Evolutionary conservation across 2,113 vertebrate genomes (phyloP), one percentile per base, ranked within the genome.

Genomic region (Phrynosoma blainvillii): DNA sequence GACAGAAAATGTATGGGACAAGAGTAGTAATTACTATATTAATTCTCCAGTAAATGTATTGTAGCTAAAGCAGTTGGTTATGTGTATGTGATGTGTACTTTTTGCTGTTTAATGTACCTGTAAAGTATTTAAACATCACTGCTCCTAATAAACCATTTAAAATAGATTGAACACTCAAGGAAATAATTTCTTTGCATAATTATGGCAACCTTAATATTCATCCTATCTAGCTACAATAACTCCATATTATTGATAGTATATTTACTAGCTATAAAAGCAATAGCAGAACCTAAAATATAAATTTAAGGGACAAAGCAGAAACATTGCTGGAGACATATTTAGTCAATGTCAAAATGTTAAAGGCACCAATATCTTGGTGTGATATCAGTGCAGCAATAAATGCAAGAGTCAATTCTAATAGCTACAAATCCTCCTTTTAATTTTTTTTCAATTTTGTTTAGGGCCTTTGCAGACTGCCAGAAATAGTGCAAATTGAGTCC

Each of bases 1-100:
- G n/a, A 90, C 89, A 90, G 9, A 12, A 2, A 89, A 90, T 85
- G 36, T 11, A 84, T 30, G 4, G 56, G 87, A 30, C 6, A 56
- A 80, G 2, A 73, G 1, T 85, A 87, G 77, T 62, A 79, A 87
- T 66, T 89, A 73, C 16, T 88, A 2, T 59, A 89, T 88, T 87
- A 74, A 4, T 74, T n/a, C 82, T 7, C 14, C 5, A 88, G 27
- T 84, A 89, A 90, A 88, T 84, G 74, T 70, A 36, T 79, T 92
- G 6, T 79, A 91, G 71, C 1, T 54, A 30, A 36, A 16, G 2
- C 62, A 79, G 86, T 87, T 87, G 13, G 83, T 2, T 71, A 30
- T 74, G 75, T 87, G 1, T 40, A 73, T 1, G 0, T 59, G 21
- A 85, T 21, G 84, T 42, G 76, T 25, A 52, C 0, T 11, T 81